Base-by-base conservation (phyloP, 2,888 invertebrate genomes). In the Andrena fulva region DNA sequence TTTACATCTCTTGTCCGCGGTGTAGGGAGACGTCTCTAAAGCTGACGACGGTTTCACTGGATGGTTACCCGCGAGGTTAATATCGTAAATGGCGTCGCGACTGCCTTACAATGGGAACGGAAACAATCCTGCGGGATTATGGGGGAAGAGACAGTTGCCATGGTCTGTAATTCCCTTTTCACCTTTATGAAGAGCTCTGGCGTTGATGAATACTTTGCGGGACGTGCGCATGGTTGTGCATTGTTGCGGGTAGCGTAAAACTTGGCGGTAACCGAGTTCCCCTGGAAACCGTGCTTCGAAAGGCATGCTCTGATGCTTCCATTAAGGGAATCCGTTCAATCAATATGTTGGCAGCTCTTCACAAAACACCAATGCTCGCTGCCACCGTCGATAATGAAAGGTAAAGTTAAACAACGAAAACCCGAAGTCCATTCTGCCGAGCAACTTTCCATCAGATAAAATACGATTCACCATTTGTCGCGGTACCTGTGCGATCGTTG, bases 241-340 rank as follows among this genome's bases (percentile, higher is more conserved):
- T 85, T 85, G 83, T 87, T 86, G 81, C 82, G 80, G 72, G 48
- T 10, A 60, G 60, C 52, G 76, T 72, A 79, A 85, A 79, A 77
- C 81, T n/a, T 60, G 63, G 20, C 77, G 42, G 67, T 82, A 84
- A 78, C 76, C 63, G 80, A 67, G 76, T 67, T 80, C 70, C 77
- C 69, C 71, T 54, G 80, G 71, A 78, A 87, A 83, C 83, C 80
- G 62, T 77, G 78, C 77, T 69, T 75, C 75, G 78, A 77, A 82
- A 84, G 48, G 75, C 68, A 80, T 75, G 83, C 85, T 70, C 76
- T 72, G 82, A 85, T 84, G 81, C 82, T 24, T 76, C 78, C 87
- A 84, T 87, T 84, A 85, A 84, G 68, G 48, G 82, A 87, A 87
- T 80, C 80, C 78, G 84, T 82, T 67, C 80, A 75, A 82, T 82